phyloP scores from a whole-genome alignment of 2,888 invertebrate genomes.

The Globia sparganii region DNA sequence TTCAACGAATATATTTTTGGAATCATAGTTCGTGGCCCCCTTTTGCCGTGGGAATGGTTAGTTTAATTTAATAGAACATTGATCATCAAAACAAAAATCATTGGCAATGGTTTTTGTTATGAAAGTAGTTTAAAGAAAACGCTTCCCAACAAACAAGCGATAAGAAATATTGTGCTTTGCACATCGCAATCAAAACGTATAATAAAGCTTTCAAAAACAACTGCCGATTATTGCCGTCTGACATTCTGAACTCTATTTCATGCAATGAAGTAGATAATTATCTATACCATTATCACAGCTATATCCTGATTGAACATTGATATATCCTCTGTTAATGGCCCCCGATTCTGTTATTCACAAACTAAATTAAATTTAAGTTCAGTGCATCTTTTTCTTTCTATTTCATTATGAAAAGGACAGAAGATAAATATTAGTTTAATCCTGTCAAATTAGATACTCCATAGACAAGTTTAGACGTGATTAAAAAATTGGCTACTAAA shows the following conservation, averaged over 20 bases:
- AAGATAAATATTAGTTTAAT: too few species aligned
- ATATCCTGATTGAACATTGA: too few species aligned
- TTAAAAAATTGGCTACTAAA: too few species aligned
- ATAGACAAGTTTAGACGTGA: too few species aligned
- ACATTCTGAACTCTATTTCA: conserved; percentile 20
- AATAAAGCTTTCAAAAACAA: not conserved
- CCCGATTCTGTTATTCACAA: too few species aligned
- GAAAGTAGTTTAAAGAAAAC: not conserved
- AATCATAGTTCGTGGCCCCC: conserved; percentile 46
- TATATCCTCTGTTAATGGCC: conserved; percentile 14
- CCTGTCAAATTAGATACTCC: too few species aligned
- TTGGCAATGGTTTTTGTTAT: too few species aligned
- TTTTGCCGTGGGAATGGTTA: conserved; percentile 40
- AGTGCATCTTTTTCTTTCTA: too few species aligned
- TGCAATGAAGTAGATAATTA: not conserved
- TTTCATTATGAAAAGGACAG: too few species aligned
- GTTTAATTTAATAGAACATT: conserved; percentile 16
- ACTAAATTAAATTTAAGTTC: too few species aligned
- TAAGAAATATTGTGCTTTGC: conserved; percentile 1
- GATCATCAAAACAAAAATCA: too few species aligned
- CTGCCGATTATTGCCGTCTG: conserved; percentile 23
- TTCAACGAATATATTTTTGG: conserved; percentile 23
- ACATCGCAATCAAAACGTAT: not conserved
- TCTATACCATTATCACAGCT: not conserved
- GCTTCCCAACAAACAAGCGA: not conserved